Evolutionary conservation across 2,797 vertebrate genomes (phyloP), one percentile per base, ranked within the genome.

Genomic region (Ctenochaetus hawaiiensis): DNA sequence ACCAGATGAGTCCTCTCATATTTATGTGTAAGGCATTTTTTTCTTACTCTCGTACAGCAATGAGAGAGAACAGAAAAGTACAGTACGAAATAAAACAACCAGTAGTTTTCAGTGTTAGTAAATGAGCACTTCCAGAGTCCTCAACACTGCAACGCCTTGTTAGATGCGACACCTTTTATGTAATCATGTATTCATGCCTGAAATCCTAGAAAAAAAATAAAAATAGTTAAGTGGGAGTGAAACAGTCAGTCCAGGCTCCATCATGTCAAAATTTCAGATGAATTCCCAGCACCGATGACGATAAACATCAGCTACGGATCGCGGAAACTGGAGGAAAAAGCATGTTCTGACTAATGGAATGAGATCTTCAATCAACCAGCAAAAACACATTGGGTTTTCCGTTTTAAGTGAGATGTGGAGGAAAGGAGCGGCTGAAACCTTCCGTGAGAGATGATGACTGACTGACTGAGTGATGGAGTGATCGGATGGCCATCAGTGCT

Each of bases 41-140:
- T 67, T 77, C 62, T 62, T 11, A 0, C 44, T 65, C 77, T 74
- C 62, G 37, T 63, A 52, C 60, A 57, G 72, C 30, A n/a, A 71
- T 9, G 66, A 67, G 54, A 44, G 47, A 70, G 67, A 89, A 81
- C 67, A 66, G 23, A 37, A 78, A 53, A 74, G 69, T 63, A 75
- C 66, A 23, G 77, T 58, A 22, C 16, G 17, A 59, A 70, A 69
- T 45, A 78, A 63, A 39, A 73, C 79, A 66, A 78, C 71, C 84
- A 84, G 82, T 68, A 83, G 82, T 83, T 37, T 72, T 65, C 83
- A 73, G 45, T 45, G 78, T 87, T 76, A 75, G 51, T 75, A 69
- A 63, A 22, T 1, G 56, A 85, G 77, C 79, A 53, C 70, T 45
- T 75, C 85, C 81, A 59, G 45, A 83, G 77, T 83, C 75, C 69